Conservation (phyloP, 2,113 vertebrate species). For the Macaca nemestrina region DNA sequence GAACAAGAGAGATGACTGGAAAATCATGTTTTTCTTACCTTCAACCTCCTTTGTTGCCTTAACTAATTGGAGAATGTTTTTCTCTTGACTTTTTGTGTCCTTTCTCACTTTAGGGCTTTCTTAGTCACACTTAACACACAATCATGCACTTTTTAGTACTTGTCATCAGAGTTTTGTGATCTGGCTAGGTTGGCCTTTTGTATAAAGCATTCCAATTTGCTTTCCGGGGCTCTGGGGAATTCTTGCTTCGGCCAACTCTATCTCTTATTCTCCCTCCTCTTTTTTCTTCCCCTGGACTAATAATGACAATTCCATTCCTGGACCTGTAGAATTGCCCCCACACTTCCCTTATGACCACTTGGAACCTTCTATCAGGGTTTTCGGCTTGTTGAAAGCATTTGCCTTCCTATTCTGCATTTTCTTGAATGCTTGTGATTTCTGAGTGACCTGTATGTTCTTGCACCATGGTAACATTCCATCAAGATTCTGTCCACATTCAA, state of each 20-base stretch:
- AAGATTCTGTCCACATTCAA: background rate
- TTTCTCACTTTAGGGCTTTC: conserved; percentile 32
- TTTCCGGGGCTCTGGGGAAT: background rate
- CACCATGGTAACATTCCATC: background rate
- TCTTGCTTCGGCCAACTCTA: background rate
- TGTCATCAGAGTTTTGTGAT: background rate
- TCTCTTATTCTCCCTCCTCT: background rate
- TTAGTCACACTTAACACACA: background rate
- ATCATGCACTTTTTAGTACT: background rate
- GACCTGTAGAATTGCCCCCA: background rate
- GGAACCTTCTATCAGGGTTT: background rate
- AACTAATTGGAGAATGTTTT: conserved; percentile 22
- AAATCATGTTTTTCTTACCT: conserved; percentile 4
- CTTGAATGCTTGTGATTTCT: conserved; percentile 24
- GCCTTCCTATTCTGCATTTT: background rate
- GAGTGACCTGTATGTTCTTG: background rate
- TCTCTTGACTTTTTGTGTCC: background rate
- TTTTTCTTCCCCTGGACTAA: background rate
- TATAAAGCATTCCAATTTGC: background rate
- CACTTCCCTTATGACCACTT: background rate
- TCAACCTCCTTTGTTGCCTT: background rate
- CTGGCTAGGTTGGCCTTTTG: conserved; percentile 23
- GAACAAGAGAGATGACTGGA: background rate
- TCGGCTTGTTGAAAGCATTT: background rate
- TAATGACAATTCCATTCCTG: background rate